Conservation (phyloP, 2,888 invertebrate species). For the Macroteleia sp. region DNA sequence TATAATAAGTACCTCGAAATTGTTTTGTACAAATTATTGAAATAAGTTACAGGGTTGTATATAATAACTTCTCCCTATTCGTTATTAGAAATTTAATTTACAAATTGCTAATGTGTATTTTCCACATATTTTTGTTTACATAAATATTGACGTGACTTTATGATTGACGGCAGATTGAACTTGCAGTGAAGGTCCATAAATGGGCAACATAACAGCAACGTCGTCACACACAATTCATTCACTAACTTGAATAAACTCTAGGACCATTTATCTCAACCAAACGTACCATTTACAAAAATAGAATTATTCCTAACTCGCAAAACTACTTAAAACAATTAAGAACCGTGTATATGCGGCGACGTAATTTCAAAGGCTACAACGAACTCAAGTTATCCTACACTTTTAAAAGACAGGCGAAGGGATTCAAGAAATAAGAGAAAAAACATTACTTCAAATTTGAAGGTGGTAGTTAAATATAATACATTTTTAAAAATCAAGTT, state of each 20-base stretch:
- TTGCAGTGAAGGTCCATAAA: slow-evolving; percentile 30
- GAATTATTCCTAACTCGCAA: slow-evolving; percentile 54
- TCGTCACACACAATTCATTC: slow-evolving; percentile 51
- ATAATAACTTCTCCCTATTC: slow-evolving; percentile 7
- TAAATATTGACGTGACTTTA: slow-evolving; percentile 27
- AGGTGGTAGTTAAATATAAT: no score
- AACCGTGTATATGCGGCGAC: slow-evolving; percentile 35
- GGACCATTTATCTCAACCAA: slow-evolving; percentile 54
- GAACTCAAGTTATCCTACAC: slow-evolving; percentile 25
- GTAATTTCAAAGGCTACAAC: slow-evolving; percentile 29
- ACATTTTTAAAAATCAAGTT: no score
- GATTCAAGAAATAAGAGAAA: no score
- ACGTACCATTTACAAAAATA: slow-evolving; percentile 61
- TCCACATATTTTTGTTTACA: slow-evolving; percentile 43
- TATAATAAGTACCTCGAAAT: slow-evolving; percentile 25
- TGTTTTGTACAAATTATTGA: slow-evolving; percentile 34
- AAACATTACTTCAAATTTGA: no score
- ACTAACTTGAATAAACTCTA: slow-evolving; percentile 59
- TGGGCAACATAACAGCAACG: slow-evolving; percentile 47
- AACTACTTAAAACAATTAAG: slow-evolving; percentile 55
- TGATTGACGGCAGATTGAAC: slow-evolving; percentile 32
- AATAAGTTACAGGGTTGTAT: slow-evolving; percentile 20
- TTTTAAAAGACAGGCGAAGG: no score
- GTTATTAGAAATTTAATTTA: slow-evolving; percentile 37
- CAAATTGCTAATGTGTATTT: slow-evolving; percentile 34